Evolutionary conservation across 2,797 vertebrate species (phyloP).

Genomic region (Cirrhinus molitorella): DNA sequence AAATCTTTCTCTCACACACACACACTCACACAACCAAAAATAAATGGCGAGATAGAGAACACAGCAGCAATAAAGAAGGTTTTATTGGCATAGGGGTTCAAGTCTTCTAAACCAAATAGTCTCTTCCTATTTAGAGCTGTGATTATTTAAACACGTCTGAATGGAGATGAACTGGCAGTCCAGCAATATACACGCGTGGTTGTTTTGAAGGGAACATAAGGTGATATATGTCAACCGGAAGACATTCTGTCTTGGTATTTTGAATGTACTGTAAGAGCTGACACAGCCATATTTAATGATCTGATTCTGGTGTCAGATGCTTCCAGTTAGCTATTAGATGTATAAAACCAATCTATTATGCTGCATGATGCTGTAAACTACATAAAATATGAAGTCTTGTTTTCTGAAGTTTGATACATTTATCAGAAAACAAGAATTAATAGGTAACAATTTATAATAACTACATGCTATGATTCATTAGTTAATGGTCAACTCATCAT

Average conservation of each 20-base stretch:
- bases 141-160: conserved; percentile 3
- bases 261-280: not conserved
- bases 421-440: too few relatives aligned
- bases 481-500: too few relatives aligned
- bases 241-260: not conserved
- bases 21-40: conserved; percentile 66
- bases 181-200: not conserved
- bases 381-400: too few relatives aligned
- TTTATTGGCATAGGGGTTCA: conserved; percentile 4
- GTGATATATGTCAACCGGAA: not conserved
- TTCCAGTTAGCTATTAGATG: not conserved
- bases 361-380: too few relatives aligned
- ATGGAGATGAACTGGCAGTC: not conserved
- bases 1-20: conserved; percentile 71
- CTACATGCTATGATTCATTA: too few relatives aligned
- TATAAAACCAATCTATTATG: not conserved
- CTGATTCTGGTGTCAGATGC: not conserved
- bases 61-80: not conserved
- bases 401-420: too few relatives aligned
- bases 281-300: not conserved
- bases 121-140: not conserved
- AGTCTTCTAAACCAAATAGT: conserved; percentile 9
- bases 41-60: conserved; percentile 19
- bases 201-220: not conserved
- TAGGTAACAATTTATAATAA: too few relatives aligned